phyloP scores from a whole-genome alignment of 2,888 invertebrate species.

The Athetis lepigone region DNA sequence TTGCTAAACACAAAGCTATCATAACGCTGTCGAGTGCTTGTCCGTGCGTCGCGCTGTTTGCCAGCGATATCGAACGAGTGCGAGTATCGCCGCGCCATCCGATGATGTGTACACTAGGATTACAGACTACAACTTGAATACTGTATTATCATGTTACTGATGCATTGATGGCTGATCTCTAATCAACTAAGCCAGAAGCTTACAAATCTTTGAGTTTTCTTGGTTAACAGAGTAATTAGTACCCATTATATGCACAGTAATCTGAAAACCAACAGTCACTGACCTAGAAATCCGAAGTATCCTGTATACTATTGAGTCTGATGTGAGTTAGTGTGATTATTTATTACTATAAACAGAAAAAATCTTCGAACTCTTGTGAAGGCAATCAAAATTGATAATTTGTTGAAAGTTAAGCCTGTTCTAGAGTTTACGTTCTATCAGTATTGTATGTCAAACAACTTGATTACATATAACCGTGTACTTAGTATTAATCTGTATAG shows the following conservation, averaged over 20 bases:
- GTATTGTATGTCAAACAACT: not conserved
- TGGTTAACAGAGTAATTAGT: too few species aligned
- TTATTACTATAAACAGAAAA: too few species aligned
- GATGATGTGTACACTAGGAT: not conserved
- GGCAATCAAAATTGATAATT: too few species aligned
- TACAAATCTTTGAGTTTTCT: not conserved
- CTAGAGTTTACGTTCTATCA: not conserved
- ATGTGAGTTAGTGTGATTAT: too few species aligned
- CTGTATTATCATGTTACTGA: not conserved
- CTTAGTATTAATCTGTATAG: constrained; percentile 6
- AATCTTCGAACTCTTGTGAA: too few species aligned
- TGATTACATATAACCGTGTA: not conserved
- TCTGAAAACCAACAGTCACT: too few species aligned
- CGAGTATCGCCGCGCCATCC: not conserved
- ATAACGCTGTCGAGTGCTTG: constrained; percentile 51
- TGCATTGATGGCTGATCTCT: not conserved
- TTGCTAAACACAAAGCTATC: constrained; percentile 60
- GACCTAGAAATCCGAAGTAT: too few species aligned
- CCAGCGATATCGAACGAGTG: constrained; percentile 1
- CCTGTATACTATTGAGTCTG: too few species aligned
- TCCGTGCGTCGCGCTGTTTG: constrained; percentile 27
- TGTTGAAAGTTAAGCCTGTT: too few species aligned
- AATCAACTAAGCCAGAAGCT: not conserved
- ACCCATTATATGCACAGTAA: too few species aligned
- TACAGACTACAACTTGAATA: not conserved